Conservation (phyloP, 64 coral and sea anemone genomes). For the Anthopleura sola region DNA sequence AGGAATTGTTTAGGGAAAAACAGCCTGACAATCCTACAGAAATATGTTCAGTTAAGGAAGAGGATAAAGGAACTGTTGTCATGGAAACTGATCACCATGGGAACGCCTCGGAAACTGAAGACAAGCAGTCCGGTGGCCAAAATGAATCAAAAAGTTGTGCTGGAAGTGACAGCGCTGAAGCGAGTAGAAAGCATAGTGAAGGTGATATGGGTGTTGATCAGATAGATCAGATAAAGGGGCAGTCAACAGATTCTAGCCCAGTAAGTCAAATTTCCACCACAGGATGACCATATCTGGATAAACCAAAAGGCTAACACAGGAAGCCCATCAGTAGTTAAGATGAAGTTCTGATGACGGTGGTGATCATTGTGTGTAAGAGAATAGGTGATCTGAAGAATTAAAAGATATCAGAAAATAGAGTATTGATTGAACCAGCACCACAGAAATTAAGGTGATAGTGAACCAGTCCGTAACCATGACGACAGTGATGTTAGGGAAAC, state of each 20-base stretch:
- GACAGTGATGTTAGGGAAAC: no score
- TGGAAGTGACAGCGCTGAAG: neutral
- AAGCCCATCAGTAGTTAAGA: neutral
- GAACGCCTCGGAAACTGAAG: neutral
- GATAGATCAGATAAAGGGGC: neutral
- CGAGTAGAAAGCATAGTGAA: neutral
- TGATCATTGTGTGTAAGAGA: neutral
- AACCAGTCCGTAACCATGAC: no score
- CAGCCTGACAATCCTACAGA: neutral
- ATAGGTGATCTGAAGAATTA: no score
- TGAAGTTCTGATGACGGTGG: neutral
- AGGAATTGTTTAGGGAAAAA: neutral
- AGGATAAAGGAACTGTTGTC: neutral
- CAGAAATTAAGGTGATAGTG: no score
- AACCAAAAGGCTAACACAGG: neutral
- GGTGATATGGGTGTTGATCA: neutral
- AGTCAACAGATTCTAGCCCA: neutral
- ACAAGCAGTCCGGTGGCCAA: neutral
- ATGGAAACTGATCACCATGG: neutral
- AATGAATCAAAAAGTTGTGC: neutral
- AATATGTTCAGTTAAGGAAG: neutral
- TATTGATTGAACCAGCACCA: no score
- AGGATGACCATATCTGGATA: neutral
- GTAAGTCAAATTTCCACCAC: neutral
- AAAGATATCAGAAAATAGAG: no score